Conservation (phyloP, 1,140 invertebrate genomes). For the Platorchestia sp. region DNA sequence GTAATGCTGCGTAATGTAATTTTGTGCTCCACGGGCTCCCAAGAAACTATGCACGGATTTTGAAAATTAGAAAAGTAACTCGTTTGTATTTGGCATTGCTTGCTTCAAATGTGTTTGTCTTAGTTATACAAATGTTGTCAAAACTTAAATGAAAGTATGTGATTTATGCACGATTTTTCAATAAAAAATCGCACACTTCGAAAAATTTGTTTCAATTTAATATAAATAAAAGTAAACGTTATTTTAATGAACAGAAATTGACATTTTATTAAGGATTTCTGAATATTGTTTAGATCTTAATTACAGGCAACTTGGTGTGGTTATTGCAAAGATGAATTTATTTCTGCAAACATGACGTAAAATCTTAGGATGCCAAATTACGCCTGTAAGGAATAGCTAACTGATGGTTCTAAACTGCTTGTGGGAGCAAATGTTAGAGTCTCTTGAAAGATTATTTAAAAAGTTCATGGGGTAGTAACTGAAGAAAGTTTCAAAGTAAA, state of each 20-base stretch:
- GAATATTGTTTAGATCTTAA: no score
- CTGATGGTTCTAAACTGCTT: background rate
- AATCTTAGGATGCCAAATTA: no score
- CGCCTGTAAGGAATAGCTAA: no score
- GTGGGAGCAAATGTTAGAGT: background rate
- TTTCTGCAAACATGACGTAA: no score
- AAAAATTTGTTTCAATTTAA: no score
- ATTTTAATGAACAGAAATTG: no score
- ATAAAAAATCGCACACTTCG: no score
- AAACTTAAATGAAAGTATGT: background rate
- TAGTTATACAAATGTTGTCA: background rate
- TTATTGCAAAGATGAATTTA: no score
- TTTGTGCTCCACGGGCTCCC: background rate
- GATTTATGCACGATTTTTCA: background rate
- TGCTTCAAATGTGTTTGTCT: background rate
- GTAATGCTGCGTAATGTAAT: background rate
- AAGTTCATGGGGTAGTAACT: background rate
- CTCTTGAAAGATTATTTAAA: background rate
- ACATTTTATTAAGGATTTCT: no score
- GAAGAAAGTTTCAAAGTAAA: background rate
- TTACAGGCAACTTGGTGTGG: no score
- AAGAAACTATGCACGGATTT: background rate
- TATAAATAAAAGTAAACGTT: no score
- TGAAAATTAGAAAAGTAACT: background rate
- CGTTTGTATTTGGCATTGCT: background rate